Evolutionary conservation across 1,140 invertebrate species (phyloP).

Genomic region (Rhagoletis zephyria): DNA sequence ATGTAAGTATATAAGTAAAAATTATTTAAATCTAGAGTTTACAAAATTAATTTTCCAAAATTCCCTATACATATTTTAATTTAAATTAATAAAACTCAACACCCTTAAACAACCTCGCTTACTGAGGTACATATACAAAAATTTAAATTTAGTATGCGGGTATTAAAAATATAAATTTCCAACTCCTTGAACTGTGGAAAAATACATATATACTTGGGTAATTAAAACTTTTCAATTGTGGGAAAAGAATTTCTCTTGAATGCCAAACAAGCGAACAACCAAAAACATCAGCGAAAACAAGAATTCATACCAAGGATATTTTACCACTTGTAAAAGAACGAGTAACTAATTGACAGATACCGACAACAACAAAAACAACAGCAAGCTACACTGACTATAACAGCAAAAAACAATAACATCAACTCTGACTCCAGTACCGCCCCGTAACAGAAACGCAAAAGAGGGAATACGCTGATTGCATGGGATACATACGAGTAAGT

Average conservation of each 20-base stretch:
- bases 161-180: neutral
- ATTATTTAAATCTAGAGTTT: too few relatives aligned
- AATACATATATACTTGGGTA: neutral
- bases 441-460: slow-evolving; percentile 22
- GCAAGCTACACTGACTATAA: neutral
- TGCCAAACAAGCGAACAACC: slow-evolving; percentile 27
- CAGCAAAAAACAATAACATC: slow-evolving; percentile 11
- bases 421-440: slow-evolving; percentile 33
- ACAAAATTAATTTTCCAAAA: too few relatives aligned
- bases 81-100: neutral
- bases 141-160: neutral
- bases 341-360: slow-evolving; percentile 50
- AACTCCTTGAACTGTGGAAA: slow-evolving; percentile 16
- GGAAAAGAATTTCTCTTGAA: slow-evolving; percentile 46
- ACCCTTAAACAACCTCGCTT: neutral
- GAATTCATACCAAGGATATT: slow-evolving; percentile 48
- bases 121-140: too few relatives aligned
- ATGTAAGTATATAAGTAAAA: too few relatives aligned
- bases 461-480: neutral
- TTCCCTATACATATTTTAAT: neutral
- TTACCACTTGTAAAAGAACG: slow-evolving; percentile 28
- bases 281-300: slow-evolving; percentile 34
- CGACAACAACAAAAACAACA: slow-evolving; percentile 9
- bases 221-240: slow-evolving; percentile 45
- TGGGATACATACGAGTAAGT: neutral